These are phyloP conservation scores for Cecropterus lyciades DNA, from an alignment of 1,140 invertebrate species.

Conservation along the genomic window DNA sequence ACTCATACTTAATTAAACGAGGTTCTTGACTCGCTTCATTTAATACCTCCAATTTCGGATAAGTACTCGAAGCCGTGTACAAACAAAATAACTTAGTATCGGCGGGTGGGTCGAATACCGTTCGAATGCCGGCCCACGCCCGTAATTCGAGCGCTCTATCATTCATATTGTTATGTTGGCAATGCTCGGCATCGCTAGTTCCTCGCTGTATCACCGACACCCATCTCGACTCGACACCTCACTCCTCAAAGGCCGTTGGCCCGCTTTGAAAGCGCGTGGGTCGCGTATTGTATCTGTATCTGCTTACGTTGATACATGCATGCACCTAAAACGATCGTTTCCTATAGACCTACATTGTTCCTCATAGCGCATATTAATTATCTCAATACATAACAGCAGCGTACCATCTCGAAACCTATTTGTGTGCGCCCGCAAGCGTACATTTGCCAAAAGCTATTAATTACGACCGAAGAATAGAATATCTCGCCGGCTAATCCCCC, in stretches of 20 bases:
- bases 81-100: slow-evolving; percentile 40
- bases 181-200: slow-evolving; percentile 46
- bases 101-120: slow-evolving; percentile 24
- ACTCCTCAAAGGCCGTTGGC: slow-evolving; percentile 62
- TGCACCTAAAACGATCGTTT: slow-evolving; percentile 39
- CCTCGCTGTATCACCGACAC: slow-evolving; percentile 42
- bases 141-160: slow-evolving; percentile 40
- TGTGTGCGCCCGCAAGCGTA: slow-evolving; percentile 64
- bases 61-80: slow-evolving; percentile 16
- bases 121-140: slow-evolving; percentile 47
- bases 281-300: slow-evolving; percentile 57
- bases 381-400: slow-evolving; percentile 68
- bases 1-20: slow-evolving; percentile 76
- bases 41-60: slow-evolving; percentile 36
- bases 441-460: slow-evolving; percentile 84
- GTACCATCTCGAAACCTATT: slow-evolving; percentile 68
- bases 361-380: slow-evolving; percentile 62
- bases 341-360: slow-evolving; percentile 57
- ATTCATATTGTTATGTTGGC: slow-evolving; percentile 52
- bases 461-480: slow-evolving; percentile 80
- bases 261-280: slow-evolving; percentile 60
- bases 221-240: slow-evolving; percentile 50
- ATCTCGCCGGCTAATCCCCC: slow-evolving; percentile 76
- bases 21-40: slow-evolving; percentile 61
- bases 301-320: slow-evolving; percentile 12